phyloP scores from a whole-genome alignment of 2,113 vertebrate genomes.

The Nestor notabilis region DNA sequence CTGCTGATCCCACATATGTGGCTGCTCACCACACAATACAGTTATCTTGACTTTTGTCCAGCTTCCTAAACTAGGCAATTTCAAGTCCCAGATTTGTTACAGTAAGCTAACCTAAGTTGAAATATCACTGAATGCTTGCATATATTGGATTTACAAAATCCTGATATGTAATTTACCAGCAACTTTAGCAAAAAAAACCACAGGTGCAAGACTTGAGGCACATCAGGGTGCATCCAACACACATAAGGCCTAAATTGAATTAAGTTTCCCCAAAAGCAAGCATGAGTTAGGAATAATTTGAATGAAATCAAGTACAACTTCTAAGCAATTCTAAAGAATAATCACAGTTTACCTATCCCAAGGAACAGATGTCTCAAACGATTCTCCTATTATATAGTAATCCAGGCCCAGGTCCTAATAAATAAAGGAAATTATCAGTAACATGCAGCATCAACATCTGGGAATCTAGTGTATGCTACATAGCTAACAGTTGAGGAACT shows the following conservation, averaged over 20 bases:
- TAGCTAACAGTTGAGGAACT: background rate
- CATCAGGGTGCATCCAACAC: background rate
- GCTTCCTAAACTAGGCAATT: background rate
- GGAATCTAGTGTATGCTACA: background rate
- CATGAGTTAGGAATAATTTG: background rate
- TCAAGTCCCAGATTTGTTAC: background rate
- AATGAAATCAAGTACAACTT: background rate
- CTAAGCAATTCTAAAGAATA: background rate
- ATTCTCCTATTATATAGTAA: conserved; percentile 94
- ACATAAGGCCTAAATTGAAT: background rate
- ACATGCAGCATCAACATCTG: background rate
- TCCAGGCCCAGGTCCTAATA: conserved; percentile 94
- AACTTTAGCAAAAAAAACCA: background rate
- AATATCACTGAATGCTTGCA: background rate
- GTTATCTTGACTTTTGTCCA: background rate
- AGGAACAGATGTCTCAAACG: conserved; percentile 98
- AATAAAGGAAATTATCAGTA: conserved; percentile 50
- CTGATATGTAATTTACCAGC: background rate
- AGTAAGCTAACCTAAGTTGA: background rate
- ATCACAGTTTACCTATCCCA: conserved; percentile 92
- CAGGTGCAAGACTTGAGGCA: background rate
- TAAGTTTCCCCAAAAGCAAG: background rate
- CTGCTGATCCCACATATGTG: background rate
- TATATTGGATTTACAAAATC: background rate
- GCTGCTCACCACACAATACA: background rate